These are phyloP conservation scores for Sminthurinus aureus DNA, from an alignment of 2,888 invertebrate species.

Conservation along the genomic window DNA sequence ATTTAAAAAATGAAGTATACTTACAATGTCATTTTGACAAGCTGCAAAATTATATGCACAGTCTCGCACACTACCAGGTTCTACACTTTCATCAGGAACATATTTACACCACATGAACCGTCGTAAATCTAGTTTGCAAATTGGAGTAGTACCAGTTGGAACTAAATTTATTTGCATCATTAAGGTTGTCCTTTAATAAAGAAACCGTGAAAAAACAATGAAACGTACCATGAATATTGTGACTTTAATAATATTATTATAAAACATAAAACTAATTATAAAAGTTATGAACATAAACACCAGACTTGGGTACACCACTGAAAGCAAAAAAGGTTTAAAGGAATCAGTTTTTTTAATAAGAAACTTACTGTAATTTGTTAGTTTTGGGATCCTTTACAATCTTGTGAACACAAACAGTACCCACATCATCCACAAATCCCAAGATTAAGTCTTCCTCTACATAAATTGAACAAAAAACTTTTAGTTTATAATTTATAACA, in stretches of 20 bases:
- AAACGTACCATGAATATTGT: not conserved
- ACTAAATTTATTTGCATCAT: conserved; percentile 70
- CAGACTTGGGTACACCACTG: too few species aligned
- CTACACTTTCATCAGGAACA: conserved; percentile 72
- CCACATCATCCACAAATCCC: conserved; percentile 86
- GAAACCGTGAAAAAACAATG: not conserved
- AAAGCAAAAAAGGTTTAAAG: not conserved
- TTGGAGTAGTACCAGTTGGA: conserved; percentile 40
- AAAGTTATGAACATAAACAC: too few species aligned
- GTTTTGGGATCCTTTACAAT: conserved; percentile 64
- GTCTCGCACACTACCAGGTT: conserved; percentile 67
- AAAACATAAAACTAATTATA: too few species aligned
- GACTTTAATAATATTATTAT: too few species aligned
- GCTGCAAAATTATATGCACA: conserved; percentile 81
- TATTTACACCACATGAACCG: conserved; percentile 94
- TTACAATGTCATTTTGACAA: conserved; percentile 74
- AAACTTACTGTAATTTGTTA: conserved; percentile 49
- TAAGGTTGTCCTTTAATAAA: conserved; percentile 66
- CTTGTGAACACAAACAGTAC: conserved; percentile 82
- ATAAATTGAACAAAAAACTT: too few species aligned
- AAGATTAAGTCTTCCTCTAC: conserved; percentile 73
- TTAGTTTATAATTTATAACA: too few species aligned
- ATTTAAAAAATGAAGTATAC: conserved; percentile 61
- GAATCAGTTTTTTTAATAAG: not conserved
- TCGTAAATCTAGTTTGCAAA: conserved; percentile 63